A percentile compares a stretch with the other conserved stretches of the same genome.
Evolutionary conservation across 2,113 vertebrate genomes (phyloP).

Genomic region (Zosterops japonicus): DNA sequence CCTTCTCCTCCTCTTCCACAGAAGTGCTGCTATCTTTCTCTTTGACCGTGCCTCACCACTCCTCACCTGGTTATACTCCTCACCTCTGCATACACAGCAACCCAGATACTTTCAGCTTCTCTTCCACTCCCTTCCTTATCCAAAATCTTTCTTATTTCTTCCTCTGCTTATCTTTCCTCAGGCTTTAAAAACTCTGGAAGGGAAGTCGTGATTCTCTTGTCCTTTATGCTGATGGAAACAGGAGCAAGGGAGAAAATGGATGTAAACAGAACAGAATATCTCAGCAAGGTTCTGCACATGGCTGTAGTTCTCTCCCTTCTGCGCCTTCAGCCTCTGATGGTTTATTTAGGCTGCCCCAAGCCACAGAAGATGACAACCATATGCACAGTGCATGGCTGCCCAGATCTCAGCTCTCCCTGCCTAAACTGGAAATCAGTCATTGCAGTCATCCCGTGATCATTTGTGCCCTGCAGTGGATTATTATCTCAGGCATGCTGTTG

Average conservation of each 20-base stretch:
- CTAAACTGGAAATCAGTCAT: neutral
- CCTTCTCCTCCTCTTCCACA: neutral
- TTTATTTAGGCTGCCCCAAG: neutral
- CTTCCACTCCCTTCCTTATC: neutral
- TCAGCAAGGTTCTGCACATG: neutral
- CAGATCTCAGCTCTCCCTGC: neutral
- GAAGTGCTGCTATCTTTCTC: neutral
- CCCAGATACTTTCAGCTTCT: neutral
- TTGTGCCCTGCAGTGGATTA: neutral
- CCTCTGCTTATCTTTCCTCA: neutral
- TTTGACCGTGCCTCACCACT: fast-evolving
- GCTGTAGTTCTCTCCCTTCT: neutral
- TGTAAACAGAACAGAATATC: neutral
- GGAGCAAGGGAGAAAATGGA: neutral
- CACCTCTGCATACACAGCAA: neutral
- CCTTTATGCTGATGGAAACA: neutral
- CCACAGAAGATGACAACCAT: neutral
- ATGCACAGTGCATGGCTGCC: neutral
- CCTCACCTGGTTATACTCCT: neutral
- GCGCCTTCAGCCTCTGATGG: neutral
- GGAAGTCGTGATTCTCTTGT: neutral
- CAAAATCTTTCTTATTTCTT: neutral
- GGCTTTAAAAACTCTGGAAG: neutral
- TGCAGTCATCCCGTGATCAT: neutral
- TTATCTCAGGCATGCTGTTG: neutral